Conservation (phyloP, 2,797 vertebrate species). For the Melanotaenia trifasciata region DNA sequence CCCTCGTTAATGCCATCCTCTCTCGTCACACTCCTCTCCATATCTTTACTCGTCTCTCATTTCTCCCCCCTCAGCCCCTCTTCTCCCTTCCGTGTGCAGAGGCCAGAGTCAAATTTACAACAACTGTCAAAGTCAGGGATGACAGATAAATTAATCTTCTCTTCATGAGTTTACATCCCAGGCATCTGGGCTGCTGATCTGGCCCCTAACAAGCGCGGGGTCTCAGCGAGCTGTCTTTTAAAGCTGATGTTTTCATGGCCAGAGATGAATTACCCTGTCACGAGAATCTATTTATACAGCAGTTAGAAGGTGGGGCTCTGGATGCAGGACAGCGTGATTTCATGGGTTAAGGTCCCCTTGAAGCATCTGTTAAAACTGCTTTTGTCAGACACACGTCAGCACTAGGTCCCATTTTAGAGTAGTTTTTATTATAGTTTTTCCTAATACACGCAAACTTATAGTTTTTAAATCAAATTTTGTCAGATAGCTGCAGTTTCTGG, state of each 20-base stretch:
- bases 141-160: conserved; percentile 98
- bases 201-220: conserved; percentile 93
- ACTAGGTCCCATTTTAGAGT: conserved; percentile 69
- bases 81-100: conserved; percentile 75
- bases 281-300: conserved; percentile 95
- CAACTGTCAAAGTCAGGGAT: conserved; percentile 94
- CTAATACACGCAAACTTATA: conserved; percentile 41
- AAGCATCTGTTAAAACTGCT: conserved; percentile 88
- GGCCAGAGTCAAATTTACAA: conserved; percentile 94
- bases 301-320: conserved; percentile 89
- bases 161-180: conserved; percentile 96
- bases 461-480: conserved; percentile 37
- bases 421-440: conserved; percentile 59
- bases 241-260: conserved; percentile 96
- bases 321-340: conserved; percentile 90
- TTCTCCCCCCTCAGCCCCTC: conserved; percentile 25
- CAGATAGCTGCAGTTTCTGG: conserved; percentile 35
- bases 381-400: conserved; percentile 81
- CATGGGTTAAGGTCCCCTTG: conserved; percentile 91
- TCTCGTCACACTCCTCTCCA: conserved; percentile 63
- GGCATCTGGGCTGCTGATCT: conserved; percentile 95
- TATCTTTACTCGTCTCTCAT: conserved; percentile 63
- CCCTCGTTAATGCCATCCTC: conserved; percentile 60
- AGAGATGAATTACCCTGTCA: conserved; percentile 97
- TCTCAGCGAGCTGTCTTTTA: conserved; percentile 94